Evolutionary conservation across 2,113 vertebrate genomes (phyloP), one percentile per base, ranked within the genome.

Genomic region (Spizaetus ornatus): DNA sequence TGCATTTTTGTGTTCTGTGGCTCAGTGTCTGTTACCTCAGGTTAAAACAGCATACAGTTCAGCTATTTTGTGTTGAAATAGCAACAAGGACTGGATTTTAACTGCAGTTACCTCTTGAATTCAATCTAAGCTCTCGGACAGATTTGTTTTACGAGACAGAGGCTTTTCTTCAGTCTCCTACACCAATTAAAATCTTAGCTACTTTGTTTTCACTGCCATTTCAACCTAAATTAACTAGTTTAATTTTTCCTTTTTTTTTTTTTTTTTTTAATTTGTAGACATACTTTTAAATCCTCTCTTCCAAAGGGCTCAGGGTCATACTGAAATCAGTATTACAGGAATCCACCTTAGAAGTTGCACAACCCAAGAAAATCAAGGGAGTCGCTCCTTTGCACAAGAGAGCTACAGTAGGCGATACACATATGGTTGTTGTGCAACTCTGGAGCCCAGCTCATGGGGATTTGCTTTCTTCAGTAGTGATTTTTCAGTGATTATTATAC

Each of bases 91-190:
- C 70, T 85, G 65, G 42, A 63, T 91, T 89, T 93, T 71, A 89
- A 53, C 43, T 85, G 27, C 81, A 89, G 23, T 86, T 89, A 50
- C 69, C 42, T 81, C 77, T 86, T 93, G 53, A 91, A 91, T 89
- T 91, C 72, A 86, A 23, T 88, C 59, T 55, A 84, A 38, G 29
- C 34, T 93, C 63, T 82, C 20, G 47, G 63, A 67, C 22, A 22
- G 62, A 53, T 61, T 94, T 84, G 52, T 59, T 97, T 67, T 87
- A 43, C 34, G 40, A 85, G 77, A 59, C 83, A 71, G 53, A 86
- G 70, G 55, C 47, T 94, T 95, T 96, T 95, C 81, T 81, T 94
- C 59, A 63, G 52, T 93, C 86, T 95, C 34, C 78, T 80, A 48
- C 13, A 9, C 25, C 25, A 65, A 62, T 82, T 90, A 91, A 95